Percentiles rank a stretch among this genome's conserved stretches.
These are phyloP conservation scores for Antitype chi DNA, from an alignment of 2,888 invertebrate genomes.

Conservation along the genomic window DNA sequence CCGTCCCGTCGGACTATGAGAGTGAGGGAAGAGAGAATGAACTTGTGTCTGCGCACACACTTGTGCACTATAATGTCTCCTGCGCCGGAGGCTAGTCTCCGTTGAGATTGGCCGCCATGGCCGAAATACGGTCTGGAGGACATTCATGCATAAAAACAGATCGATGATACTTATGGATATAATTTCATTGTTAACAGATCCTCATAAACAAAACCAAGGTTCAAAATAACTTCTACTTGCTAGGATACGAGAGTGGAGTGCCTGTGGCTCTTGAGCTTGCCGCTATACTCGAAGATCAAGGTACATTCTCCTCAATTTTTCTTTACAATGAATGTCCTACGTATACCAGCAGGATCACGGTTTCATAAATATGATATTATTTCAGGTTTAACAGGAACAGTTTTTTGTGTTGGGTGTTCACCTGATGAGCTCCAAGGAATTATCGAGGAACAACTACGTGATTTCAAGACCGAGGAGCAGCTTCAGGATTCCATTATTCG, in stretches of 20 bases:
- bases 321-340: too few relatives aligned
- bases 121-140: too few relatives aligned
- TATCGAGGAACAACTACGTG: neutral
- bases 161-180: too few relatives aligned
- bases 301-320: constrained; percentile 52
- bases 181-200: constrained; percentile 62
- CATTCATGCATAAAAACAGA: neutral
- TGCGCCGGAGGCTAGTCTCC: too few relatives aligned
- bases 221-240: constrained; percentile 70
- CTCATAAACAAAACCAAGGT: constrained; percentile 63
- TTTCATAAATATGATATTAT: neutral
- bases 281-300: constrained; percentile 74
- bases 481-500: constrained; percentile 17
- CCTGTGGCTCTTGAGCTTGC: constrained; percentile 79
- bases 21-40: too few relatives aligned
- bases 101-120: too few relatives aligned
- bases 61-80: too few relatives aligned
- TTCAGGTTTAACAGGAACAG: constrained; percentile 26
- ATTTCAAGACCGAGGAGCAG: constrained; percentile 5
- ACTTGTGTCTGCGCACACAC: too few relatives aligned
- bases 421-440: constrained; percentile 5
- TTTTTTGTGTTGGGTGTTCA: constrained; percentile 27
- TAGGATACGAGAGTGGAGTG: constrained; percentile 78
- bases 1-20: too few relatives aligned
- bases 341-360: too few relatives aligned